Evolutionary conservation across 2,888 invertebrate species (phyloP).

Genomic region (Chironomus tentans): DNA sequence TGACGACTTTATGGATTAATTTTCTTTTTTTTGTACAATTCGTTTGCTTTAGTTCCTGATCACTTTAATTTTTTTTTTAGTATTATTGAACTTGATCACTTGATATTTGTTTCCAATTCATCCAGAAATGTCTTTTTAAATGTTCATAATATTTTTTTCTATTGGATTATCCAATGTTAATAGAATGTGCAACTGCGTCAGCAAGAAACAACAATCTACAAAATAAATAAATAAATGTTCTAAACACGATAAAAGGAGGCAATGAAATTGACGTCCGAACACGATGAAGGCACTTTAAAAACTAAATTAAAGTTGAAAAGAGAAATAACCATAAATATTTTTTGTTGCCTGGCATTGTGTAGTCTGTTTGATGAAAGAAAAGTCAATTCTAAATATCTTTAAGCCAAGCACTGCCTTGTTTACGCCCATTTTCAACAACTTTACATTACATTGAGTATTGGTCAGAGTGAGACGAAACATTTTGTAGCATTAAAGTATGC

Average conservation of each 20-base stretch:
- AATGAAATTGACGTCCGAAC: conserved; percentile 13
- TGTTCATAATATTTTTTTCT: not conserved
- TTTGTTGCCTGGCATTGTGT: conserved; percentile 21
- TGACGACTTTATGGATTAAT: not conserved
- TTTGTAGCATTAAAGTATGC: too few relatives aligned
- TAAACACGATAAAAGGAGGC: not conserved
- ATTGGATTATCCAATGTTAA: too few relatives aligned
- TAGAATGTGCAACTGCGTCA: too few relatives aligned
- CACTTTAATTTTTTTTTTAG: not conserved
- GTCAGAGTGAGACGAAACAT: conserved; percentile 2
- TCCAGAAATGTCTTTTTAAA: not conserved
- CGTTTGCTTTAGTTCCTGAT: too few relatives aligned
- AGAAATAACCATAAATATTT: conserved; percentile 25
- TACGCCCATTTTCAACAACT: conserved; percentile 25
- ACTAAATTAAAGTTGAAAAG: conserved; percentile 25
- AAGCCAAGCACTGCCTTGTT: not conserved
- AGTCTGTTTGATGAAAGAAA: not conserved
- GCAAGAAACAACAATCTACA: not conserved
- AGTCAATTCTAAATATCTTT: not conserved
- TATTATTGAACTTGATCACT: not conserved
- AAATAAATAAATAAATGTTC: not conserved
- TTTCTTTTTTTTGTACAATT: not conserved
- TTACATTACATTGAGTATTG: not conserved
- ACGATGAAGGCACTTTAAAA: conserved; percentile 20
- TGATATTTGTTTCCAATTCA: not conserved